Percentiles rank a stretch among this genome's conserved stretches.
These are phyloP conservation scores for Ectemnius lituratus DNA, from an alignment of 2,888 invertebrate species.

Conservation along the genomic window DNA sequence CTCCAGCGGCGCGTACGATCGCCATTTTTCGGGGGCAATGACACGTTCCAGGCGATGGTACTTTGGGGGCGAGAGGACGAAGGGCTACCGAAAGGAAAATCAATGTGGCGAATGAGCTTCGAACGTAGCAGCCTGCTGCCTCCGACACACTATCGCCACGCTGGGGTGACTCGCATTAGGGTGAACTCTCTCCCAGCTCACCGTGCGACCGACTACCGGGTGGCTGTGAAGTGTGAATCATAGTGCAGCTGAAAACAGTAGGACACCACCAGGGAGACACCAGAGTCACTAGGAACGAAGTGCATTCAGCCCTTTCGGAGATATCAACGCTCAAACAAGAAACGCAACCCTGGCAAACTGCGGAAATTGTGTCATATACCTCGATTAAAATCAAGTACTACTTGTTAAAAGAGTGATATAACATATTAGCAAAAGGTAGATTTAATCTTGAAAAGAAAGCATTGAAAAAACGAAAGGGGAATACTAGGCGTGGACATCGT, in stretches of 20 bases:
- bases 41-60: constrained; percentile 60
- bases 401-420: no score
- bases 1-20: constrained; percentile 31
- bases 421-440: no score
- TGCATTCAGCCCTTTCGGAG: neutral
- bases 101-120: constrained; percentile 73
- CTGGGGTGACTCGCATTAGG: constrained; percentile 65
- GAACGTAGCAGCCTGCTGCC: constrained; percentile 59
- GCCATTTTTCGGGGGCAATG: constrained; percentile 66
- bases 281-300: no score
- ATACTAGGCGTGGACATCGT: no score
- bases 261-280: no score
- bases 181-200: constrained; percentile 69
- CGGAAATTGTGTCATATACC: no score
- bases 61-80: constrained; percentile 58
- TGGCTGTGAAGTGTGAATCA: constrained; percentile 51
- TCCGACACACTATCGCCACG: constrained; percentile 65
- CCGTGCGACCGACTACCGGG: constrained; percentile 53
- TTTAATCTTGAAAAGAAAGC: no score
- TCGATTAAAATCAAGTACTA: no score
- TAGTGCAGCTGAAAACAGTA: constrained; percentile 49
- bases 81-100: constrained; percentile 72
- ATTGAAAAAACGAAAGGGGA: no score
- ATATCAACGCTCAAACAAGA: neutral
- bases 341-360: constrained; percentile 22